A percentile compares a stretch with the other conserved stretches of the same genome.
These are phyloP conservation scores for Gryon sp. DNA, from an alignment of 1,140 invertebrate genomes.

Conservation along the genomic window DNA sequence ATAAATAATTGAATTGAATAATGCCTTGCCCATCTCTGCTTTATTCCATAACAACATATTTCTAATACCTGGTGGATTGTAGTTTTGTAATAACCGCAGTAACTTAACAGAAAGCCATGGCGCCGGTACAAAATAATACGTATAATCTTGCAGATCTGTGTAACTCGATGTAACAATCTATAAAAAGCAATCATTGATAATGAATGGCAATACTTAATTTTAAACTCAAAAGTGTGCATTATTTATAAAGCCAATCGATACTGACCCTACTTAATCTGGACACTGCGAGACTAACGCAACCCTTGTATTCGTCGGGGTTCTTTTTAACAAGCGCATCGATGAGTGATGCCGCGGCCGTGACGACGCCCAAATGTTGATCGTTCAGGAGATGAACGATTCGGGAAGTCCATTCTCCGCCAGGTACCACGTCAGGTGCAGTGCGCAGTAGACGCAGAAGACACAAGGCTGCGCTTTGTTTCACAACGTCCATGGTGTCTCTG, in stretches of 20 bases:
- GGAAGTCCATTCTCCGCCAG: conserved; percentile 98
- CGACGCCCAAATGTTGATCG: conserved; percentile 99
- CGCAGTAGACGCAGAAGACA: conserved; percentile 96
- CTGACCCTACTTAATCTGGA: conserved; percentile 94
- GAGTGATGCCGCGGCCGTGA: conserved; percentile 98
- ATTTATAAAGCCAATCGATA: conserved; percentile 17
- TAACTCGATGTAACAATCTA: conserved; percentile 98
- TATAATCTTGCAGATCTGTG: conserved; percentile 99
- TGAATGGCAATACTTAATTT: no score
- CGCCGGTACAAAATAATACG: conserved; percentile 99
- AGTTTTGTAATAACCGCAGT: conserved; percentile 97
- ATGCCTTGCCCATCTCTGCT: no score
- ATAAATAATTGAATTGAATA: no score
- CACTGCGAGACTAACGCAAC: conserved; percentile 98
- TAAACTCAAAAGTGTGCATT: background rate
- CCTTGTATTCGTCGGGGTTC: conserved; percentile 99
- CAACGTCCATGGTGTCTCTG: conserved; percentile 99
- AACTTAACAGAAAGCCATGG: conserved; percentile 99
- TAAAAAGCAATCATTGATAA: conserved; percentile 67
- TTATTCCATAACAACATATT: no score
- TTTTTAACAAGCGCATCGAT: conserved; percentile 99
- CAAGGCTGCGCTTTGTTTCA: conserved; percentile 99
- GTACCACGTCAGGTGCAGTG: conserved; percentile 96
- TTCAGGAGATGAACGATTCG: conserved; percentile 99
- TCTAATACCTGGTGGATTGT: conserved; percentile 92